Conservation (phyloP, 2,888 invertebrate genomes). For the Litoditis marina region DNA sequence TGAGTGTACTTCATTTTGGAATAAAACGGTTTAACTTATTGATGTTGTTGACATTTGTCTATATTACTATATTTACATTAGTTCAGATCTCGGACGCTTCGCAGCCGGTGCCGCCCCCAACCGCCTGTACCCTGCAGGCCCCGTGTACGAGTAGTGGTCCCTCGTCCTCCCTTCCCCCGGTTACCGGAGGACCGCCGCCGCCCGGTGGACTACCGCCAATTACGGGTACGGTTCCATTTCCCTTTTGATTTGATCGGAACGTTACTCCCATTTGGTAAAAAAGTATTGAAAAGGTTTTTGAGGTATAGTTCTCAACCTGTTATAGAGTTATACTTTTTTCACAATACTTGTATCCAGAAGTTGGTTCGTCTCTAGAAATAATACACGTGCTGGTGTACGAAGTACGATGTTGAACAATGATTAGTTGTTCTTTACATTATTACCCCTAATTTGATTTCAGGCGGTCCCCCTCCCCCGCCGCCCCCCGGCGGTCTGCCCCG, state of each 20-base stretch:
- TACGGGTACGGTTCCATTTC: conserved; percentile 63
- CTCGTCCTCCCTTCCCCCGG: conserved; percentile 14
- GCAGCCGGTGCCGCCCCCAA: conserved; percentile 34
- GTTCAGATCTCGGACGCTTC: conserved; percentile 41
- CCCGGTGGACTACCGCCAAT: conserved; percentile 68
- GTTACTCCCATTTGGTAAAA: no score
- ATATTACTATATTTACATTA: background rate
- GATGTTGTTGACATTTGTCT: no score
- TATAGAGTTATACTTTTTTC: no score
- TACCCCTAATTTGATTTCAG: conserved; percentile 61
- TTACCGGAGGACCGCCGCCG: conserved; percentile 63
- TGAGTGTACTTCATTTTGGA: no score
- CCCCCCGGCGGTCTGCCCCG: conserved; percentile 67
- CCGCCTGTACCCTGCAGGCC: conserved; percentile 27
- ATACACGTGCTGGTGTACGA: no score
- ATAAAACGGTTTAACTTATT: no score
- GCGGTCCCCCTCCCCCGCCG: conserved; percentile 67
- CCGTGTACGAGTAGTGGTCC: conserved; percentile 15
- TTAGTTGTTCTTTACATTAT: no score
- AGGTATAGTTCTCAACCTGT: no score
- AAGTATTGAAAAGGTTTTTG: no score
- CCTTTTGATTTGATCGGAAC: background rate
- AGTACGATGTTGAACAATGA: no score
- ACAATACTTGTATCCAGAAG: no score
- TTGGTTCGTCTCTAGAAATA: no score